Percentiles rank a stretch among this genome's conserved stretches.
Conservation (phyloP, 2,888 invertebrate genomes). For the Agriotes lineatus region DNA sequence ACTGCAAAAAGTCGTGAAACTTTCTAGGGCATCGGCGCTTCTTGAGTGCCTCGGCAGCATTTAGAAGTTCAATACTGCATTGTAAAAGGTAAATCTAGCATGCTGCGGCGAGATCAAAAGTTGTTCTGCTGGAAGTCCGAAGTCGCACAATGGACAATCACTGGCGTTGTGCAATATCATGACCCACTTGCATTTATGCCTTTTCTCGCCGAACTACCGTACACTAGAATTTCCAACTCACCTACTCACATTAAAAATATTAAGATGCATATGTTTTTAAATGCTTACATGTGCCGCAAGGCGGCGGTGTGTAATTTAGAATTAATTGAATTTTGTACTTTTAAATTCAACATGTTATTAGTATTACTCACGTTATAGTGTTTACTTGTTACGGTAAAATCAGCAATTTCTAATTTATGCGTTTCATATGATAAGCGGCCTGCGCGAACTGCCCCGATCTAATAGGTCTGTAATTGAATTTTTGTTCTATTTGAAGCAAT, state of each 20-base stretch:
- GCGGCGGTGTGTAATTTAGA: background rate
- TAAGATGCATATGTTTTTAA: background rate
- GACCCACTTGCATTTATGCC: conserved; percentile 20
- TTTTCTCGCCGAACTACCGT: conserved; percentile 6
- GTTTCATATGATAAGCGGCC: too few species aligned
- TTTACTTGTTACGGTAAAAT: background rate
- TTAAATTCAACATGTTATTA: background rate
- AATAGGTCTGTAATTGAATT: too few species aligned
- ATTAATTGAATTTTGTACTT: background rate
- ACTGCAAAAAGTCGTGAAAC: too few species aligned
- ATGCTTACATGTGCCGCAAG: background rate
- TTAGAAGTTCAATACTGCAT: background rate
- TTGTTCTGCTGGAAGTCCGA: conserved; percentile 10
- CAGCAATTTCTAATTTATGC: background rate
- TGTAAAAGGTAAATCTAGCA: conserved; percentile 1
- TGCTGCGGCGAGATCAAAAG: conserved; percentile 12
- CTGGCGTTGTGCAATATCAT: conserved; percentile 3
- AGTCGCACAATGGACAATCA: conserved; percentile 9
- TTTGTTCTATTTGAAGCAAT: too few species aligned
- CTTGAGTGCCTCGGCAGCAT: background rate
- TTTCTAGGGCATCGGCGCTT: background rate
- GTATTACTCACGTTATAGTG: background rate
- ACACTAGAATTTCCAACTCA: background rate
- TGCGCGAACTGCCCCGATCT: too few species aligned
- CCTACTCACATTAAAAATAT: background rate